phyloP scores from a whole-genome alignment of 1,140 invertebrate species.

The Rhagoletis zephyria region DNA sequence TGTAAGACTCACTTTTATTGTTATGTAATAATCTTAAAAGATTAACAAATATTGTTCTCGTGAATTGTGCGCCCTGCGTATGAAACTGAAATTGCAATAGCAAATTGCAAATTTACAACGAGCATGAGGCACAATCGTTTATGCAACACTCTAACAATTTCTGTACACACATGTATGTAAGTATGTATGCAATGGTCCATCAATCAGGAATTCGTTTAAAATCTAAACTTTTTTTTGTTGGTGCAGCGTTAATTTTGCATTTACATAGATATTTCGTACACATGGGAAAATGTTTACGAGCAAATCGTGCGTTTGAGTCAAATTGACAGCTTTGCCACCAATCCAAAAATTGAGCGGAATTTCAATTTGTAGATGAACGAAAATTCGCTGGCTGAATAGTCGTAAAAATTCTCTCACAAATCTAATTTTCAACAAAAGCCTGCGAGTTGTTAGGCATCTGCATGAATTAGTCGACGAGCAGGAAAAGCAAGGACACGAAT shows the following conservation, averaged over 20 bases:
- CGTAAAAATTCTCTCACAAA: conserved; percentile 54
- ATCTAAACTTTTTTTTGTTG: not conserved
- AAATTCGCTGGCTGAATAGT: not conserved
- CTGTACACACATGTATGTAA: not conserved
- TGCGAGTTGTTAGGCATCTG: not conserved
- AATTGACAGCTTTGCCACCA: conserved; percentile 33
- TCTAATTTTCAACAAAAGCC: conserved; percentile 34
- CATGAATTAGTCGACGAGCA: not conserved
- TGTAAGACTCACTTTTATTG: conserved; percentile 35
- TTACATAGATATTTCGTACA: conserved; percentile 1
- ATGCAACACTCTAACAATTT: not conserved
- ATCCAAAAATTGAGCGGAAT: conserved; percentile 33
- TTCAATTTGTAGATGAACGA: conserved; percentile 21
- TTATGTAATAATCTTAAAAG: conserved; percentile 49
- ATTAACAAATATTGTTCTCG: not conserved
- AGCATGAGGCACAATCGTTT: not conserved
- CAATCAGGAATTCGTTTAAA: conserved; percentile 25
- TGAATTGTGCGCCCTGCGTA: no score
- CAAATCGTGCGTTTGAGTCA: conserved; percentile 25
- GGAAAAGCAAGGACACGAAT: not conserved
- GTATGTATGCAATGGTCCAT: not conserved
- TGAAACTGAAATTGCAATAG: not conserved
- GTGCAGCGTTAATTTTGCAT: conserved; percentile 22
- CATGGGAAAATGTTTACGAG: conserved; percentile 51
- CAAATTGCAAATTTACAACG: conserved; percentile 13